Conservation (phyloP, 2,888 invertebrate genomes). For the Drosophila neotestacea region DNA sequence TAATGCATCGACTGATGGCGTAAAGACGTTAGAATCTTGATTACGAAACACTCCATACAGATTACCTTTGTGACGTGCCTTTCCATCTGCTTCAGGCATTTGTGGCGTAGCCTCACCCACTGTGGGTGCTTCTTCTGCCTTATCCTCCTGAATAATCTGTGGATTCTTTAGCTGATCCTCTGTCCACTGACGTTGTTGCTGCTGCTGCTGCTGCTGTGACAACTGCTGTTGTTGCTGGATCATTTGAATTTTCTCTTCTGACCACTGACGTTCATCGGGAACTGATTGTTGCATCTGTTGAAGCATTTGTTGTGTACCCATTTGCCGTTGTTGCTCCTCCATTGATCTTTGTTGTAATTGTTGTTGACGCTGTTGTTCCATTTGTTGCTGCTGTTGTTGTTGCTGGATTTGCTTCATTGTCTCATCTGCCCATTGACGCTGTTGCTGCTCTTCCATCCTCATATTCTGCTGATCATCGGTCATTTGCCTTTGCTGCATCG, state of each 20-base stretch:
- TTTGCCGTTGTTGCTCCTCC: not conserved
- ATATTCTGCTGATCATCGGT: too few species aligned
- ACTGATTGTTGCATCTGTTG: too few species aligned
- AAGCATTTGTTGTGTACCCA: too few species aligned
- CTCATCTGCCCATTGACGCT: too few species aligned
- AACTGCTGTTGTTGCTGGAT: too few species aligned
- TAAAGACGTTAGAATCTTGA: slow-evolving; percentile 42
- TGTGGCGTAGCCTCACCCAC: slow-evolving; percentile 72
- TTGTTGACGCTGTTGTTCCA: not conserved
- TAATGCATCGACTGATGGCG: slow-evolving; percentile 49
- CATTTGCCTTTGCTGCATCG: too few species aligned
- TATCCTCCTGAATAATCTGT: not conserved
- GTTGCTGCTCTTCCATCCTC: slow-evolving; percentile 4
- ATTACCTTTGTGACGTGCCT: slow-evolving; percentile 82
- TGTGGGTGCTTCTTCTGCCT: not conserved
- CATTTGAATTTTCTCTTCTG: too few species aligned
- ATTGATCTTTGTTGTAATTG: not conserved
- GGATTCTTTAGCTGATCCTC: too few species aligned
- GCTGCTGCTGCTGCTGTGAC: too few species aligned
- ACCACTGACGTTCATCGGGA: too few species aligned
- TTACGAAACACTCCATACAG: slow-evolving; percentile 78
- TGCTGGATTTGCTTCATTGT: not conserved
- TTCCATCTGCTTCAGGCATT: slow-evolving; percentile 60
- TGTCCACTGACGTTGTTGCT: too few species aligned
- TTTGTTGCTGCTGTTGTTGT: not conserved